Percentiles rank a stretch among this genome's conserved stretches.
These are phyloP conservation scores for Pseudopodoces humilis DNA, from an alignment of 2,113 vertebrate species.

Conservation along the genomic window DNA sequence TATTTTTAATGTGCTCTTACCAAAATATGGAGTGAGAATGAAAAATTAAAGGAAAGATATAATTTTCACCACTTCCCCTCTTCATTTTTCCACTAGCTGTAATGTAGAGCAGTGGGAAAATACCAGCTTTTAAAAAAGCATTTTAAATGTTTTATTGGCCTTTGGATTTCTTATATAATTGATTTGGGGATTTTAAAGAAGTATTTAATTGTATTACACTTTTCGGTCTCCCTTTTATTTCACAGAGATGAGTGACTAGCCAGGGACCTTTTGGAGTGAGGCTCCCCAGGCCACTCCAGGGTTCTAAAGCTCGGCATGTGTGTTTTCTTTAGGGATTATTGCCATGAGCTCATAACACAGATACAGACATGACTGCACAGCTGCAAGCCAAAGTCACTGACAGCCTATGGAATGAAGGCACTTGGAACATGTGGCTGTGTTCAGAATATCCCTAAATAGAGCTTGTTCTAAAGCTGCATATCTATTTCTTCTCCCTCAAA, in stretches of 20 bases:
- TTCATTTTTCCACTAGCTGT: neutral
- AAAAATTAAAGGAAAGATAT: neutral
- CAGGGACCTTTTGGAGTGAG: neutral
- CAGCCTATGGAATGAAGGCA: neutral
- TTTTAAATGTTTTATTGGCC: neutral
- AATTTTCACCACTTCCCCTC: neutral
- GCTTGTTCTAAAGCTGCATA: neutral
- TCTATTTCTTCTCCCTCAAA: neutral
- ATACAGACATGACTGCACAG: neutral
- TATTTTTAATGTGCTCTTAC: slow-evolving; percentile 4
- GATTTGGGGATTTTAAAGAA: neutral
- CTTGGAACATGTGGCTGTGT: neutral
- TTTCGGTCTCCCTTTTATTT: neutral
- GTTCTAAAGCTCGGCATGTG: neutral
- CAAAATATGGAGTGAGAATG: neutral
- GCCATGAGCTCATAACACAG: neutral
- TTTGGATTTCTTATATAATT: neutral
- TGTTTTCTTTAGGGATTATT: neutral
- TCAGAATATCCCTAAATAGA: neutral
- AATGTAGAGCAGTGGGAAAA: neutral
- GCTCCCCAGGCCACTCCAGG: neutral
- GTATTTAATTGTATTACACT: neutral
- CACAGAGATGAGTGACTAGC: neutral
- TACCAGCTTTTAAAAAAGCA: neutral
- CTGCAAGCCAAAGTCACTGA: neutral